Percentiles rank a stretch among this genome's conserved stretches.
Conservation (phyloP, 2,888 invertebrate species). For the Tetropium fuscum region DNA sequence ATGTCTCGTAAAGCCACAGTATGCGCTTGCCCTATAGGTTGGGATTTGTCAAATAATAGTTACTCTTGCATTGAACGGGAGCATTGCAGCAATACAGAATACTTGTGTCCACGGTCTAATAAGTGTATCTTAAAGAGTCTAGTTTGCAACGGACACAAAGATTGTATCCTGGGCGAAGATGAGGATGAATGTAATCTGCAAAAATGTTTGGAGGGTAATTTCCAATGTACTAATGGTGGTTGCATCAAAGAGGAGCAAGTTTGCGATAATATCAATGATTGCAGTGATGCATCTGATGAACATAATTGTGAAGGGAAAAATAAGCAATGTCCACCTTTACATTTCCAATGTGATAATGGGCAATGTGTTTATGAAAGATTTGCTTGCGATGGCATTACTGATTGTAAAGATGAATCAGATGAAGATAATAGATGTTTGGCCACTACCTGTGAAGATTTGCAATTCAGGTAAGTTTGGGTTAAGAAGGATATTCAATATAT, state of each 20-base stretch:
- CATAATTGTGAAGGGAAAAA: conserved; percentile 63
- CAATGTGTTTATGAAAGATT: conserved; percentile 67
- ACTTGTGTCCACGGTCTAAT: conserved; percentile 65
- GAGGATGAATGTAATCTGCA: conserved; percentile 58
- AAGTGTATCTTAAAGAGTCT: conserved; percentile 62
- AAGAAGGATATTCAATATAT: neutral
- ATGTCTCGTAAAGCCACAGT: conserved; percentile 60
- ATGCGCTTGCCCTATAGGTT: conserved; percentile 77
- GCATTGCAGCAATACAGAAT: conserved; percentile 66
- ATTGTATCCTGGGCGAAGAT: conserved; percentile 63
- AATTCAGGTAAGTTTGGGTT: conserved; percentile 62
- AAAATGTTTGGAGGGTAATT: conserved; percentile 61
- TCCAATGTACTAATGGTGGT: conserved; percentile 69
- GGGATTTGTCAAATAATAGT: conserved; percentile 68
- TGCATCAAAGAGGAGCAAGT: conserved; percentile 55
- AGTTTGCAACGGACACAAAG: conserved; percentile 59
- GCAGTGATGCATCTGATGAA: conserved; percentile 72
- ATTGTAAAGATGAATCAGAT: conserved; percentile 68
- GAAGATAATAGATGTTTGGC: conserved; percentile 65
- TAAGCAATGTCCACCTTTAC: conserved; percentile 63
- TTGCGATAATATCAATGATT: conserved; percentile 70
- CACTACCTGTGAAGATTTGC: conserved; percentile 51
- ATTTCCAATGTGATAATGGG: conserved; percentile 68
- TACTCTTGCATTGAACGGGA: conserved; percentile 70
- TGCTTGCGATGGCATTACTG: conserved; percentile 68